phyloP scores from a whole-genome alignment of 1,140 invertebrate species.

The Caenorhabditis tropicalis region DNA sequence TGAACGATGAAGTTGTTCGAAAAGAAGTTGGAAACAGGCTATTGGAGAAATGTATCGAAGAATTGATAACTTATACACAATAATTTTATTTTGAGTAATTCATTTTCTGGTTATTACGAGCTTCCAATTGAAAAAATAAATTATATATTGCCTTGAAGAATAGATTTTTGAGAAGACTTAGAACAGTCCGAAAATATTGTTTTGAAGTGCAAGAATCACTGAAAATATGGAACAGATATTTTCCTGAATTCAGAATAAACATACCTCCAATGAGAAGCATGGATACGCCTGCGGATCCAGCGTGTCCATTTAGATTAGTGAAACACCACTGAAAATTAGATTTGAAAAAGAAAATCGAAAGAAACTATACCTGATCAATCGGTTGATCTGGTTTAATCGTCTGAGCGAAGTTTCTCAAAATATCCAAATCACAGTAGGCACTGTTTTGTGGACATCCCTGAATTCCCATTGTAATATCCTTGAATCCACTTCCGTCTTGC shows the following conservation, averaged over 20 bases:
- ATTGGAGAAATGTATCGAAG: background rate
- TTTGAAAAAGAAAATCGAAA: background rate
- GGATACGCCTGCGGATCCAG: background rate
- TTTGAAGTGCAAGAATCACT: background rate
- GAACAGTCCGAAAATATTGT: background rate
- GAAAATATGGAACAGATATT: background rate
- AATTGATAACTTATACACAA: background rate
- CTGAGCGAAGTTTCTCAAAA: background rate
- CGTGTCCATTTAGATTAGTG: background rate
- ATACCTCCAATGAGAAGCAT: slow-evolving; percentile 6
- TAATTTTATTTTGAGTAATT: too few species aligned
- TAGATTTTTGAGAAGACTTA: too few species aligned
- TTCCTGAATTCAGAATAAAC: background rate
- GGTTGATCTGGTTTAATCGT: slow-evolving; percentile 33
- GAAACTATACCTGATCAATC: slow-evolving; percentile 23
- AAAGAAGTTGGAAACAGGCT: background rate
- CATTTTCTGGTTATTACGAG: too few species aligned
- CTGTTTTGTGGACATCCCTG: background rate
- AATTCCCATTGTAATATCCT: slow-evolving; percentile 6
- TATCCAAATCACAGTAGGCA: slow-evolving; percentile 1
- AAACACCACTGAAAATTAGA: slow-evolving; percentile 20
- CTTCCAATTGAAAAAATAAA: background rate
- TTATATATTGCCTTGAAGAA: too few species aligned
- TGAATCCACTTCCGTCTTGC: slow-evolving; percentile 6
- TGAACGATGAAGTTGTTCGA: slow-evolving; percentile 17